phyloP scores from a whole-genome alignment of 64 coral and sea anemone genomes.

The Montipora sp. region DNA sequence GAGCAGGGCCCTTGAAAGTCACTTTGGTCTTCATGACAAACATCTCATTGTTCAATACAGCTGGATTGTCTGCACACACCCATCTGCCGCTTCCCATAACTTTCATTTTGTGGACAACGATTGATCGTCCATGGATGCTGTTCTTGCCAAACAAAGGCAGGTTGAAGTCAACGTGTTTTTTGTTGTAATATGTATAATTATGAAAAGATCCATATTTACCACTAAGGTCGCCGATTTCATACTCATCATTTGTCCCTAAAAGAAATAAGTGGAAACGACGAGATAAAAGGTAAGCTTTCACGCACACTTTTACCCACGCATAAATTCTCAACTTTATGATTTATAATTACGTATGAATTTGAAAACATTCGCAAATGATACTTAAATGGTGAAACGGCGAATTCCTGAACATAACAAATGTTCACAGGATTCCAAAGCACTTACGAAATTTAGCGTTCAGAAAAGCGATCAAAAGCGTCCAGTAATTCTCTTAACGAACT shows the following conservation, averaged over 20 bases:
- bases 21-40: conserved; percentile 54
- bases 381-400: too few relatives aligned
- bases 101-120: conserved; percentile 80
- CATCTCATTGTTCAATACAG: conserved; percentile 12
- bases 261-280: background rate
- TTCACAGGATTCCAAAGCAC: too few relatives aligned
- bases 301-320: too few relatives aligned
- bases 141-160: conserved; percentile 91
- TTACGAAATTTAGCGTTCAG: too few relatives aligned
- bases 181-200: conserved; percentile 9
- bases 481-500: too few relatives aligned
- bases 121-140: conserved; percentile 78
- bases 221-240: conserved; percentile 90
- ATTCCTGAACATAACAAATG: too few relatives aligned
- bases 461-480: too few relatives aligned
- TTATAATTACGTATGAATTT: too few relatives aligned
- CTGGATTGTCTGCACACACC: conserved; percentile 77
- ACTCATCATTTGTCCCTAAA: conserved; percentile 81
- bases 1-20: conserved; percentile 41
- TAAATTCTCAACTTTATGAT: too few relatives aligned
- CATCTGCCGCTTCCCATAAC: conserved; percentile 62
- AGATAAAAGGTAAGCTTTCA: background rate
- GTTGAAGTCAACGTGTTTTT: conserved; percentile 64
- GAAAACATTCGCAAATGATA: too few relatives aligned
- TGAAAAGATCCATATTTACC: conserved; percentile 84